Base-by-base conservation (phyloP, 2,888 invertebrate genomes). In the Cataglyphis albicans region DNA sequence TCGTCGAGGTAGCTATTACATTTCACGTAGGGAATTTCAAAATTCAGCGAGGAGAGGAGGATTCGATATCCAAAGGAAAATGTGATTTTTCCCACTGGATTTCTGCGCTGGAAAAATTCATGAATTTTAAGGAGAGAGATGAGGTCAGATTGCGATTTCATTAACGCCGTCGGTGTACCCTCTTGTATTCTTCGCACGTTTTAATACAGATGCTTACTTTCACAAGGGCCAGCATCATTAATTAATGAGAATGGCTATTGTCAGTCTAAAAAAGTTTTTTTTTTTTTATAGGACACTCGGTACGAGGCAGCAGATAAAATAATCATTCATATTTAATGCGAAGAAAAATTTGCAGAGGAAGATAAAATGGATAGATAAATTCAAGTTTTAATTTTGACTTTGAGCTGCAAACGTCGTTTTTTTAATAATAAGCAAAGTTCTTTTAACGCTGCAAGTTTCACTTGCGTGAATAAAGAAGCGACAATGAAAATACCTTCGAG, bases 391-490 rank as follows among this genome's bases (percentile, higher is more conserved):
- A 70, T 59, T 70, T 48, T 18, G 25, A 70, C 18, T 44, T 35
- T n/a, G 44, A 59, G 15, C 41, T 10, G 59, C 44, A 18, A 59
- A 35, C 18, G 25, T 35, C 12, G 35, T n/a, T 35, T 70, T 80
- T 70, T 80, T 80, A 70, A 80, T 80, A 70, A 80, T 80, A 70
- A 59, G 59, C 59, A 18, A 80, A 80, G 70, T 48, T 59, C 59
- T 78, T 80, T 80, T 80, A 70, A 70, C 25, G 6, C 59, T 41
- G n/a, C 44, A 1, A 59, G 70, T n/a, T 70, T 80, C 32, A 48
- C 48, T 32, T 44, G 72, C 44, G 44, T 70, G 78, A 61, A 35
- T 70, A 35, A 59, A 44, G 44, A 21, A 29, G 38, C 78, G 57
- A 80, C 72, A 80, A 70, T 80, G 72, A 61, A 70, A 80, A 61